A percentile compares a stretch with the other conserved stretches of the same genome.
phyloP scores from a whole-genome alignment of 2,888 invertebrate genomes.

The Liposcelis brunnea region DNA sequence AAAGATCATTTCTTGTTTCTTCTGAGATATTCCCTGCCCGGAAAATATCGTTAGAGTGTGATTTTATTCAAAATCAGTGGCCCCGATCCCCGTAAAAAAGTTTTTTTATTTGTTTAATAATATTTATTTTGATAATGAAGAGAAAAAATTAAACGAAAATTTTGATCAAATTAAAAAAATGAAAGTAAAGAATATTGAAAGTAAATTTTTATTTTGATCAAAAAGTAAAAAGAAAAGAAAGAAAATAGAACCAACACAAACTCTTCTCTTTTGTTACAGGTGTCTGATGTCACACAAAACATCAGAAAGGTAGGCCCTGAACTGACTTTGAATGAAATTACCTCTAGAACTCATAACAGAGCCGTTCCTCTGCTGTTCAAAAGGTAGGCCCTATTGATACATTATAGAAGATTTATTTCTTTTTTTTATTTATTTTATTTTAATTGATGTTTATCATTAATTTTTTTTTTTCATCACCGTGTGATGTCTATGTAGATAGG shows the following conservation, averaged over 20 bases:
- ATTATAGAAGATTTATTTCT: too few relatives aligned
- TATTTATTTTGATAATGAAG: not conserved
- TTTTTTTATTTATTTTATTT: not conserved
- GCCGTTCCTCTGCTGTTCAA: not conserved
- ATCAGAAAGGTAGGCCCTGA: conserved; percentile 20
- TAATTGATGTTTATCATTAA: conserved; percentile 6
- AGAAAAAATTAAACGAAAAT: too few relatives aligned
- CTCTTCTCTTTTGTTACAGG: conserved; percentile 21
- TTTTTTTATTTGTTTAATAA: too few relatives aligned
- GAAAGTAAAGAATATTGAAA: not conserved
- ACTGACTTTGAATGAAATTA: not conserved
- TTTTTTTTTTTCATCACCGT: not conserved
- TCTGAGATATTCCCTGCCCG: too few relatives aligned
- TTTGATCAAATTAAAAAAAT: too few relatives aligned
- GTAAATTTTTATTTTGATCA: conserved; percentile 6
- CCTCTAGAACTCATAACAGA: too few relatives aligned
- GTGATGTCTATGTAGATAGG: not conserved
- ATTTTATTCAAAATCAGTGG: too few relatives aligned
- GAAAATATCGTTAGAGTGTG: too few relatives aligned
- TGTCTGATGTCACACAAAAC: conserved; percentile 23
- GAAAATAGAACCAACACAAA: not conserved
- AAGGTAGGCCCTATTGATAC: conserved; percentile 3
- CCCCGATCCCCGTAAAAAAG: too few relatives aligned
- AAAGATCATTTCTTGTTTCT: too few relatives aligned
- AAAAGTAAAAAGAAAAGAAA: not conserved